A percentile compares a stretch with the other conserved stretches of the same genome.
phyloP scores from a whole-genome alignment of 2,797 vertebrate genomes.

The Phataginus tricuspis region DNA sequence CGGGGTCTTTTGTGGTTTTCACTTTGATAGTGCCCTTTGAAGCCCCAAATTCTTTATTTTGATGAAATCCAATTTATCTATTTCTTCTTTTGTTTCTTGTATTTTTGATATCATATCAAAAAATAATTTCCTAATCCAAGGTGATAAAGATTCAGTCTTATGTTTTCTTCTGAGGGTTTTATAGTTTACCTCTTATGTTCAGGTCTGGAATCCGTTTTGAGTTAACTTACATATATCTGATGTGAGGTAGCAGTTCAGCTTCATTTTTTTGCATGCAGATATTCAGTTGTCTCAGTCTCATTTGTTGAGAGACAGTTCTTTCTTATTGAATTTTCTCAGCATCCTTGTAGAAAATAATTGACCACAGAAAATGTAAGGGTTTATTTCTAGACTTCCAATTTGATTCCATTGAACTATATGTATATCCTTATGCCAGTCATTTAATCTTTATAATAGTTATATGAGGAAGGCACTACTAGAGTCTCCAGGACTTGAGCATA shows the following conservation, averaged over 20 bases:
- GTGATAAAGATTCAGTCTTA: neutral
- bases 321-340: slow-evolving; percentile 11
- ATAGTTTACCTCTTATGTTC: slow-evolving; percentile 21
- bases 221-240: slow-evolving; percentile 25
- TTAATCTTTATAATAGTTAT: slow-evolving; percentile 3
- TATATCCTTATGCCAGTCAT: neutral
- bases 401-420: neutral
- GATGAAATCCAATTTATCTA: neutral
- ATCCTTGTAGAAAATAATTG: slow-evolving; percentile 45
- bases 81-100: neutral
- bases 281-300: neutral
- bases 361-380: slow-evolving; percentile 21
- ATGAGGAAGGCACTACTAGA: neutral
- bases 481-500: neutral
- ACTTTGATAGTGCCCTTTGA: neutral
- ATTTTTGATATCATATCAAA: slow-evolving; percentile 23
- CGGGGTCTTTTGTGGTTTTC: neutral
- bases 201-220: neutral
- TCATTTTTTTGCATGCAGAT: neutral
- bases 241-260: slow-evolving; percentile 2
- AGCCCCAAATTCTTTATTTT: slow-evolving; percentile 17
- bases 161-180: slow-evolving; percentile 38
- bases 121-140: neutral
- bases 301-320: slow-evolving; percentile 43
- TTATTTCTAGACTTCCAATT: slow-evolving; percentile 28